phyloP scores from a whole-genome alignment of 2,113 vertebrate genomes.

The Austrofundulus limnaeus region DNA sequence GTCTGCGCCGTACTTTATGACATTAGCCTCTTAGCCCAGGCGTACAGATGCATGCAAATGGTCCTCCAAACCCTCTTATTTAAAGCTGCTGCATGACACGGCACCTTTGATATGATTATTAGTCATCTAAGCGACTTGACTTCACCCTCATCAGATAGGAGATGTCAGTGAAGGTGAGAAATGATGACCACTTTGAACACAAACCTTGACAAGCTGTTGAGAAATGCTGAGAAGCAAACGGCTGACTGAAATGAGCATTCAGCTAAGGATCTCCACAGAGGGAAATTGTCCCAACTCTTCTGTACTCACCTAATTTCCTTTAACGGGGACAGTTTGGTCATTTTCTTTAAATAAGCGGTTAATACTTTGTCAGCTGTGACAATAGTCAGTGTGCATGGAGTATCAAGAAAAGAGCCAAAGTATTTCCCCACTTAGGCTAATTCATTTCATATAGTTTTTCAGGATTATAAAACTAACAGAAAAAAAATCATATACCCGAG shows the following conservation, averaged over 20 bases:
- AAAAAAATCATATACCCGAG: no score
- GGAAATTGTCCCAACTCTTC: not conserved
- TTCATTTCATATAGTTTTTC: no score
- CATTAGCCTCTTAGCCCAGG: slow-evolving; percentile 98
- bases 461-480: no score
- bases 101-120: slow-evolving; percentile 99
- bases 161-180: slow-evolving; percentile 89
- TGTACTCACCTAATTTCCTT: not conserved
- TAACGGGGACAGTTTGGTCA: not conserved
- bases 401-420: no score
- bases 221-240: slow-evolving; percentile 33
- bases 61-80: slow-evolving; percentile 96
- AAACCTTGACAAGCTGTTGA: slow-evolving; percentile 78
- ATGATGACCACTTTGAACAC: slow-evolving; percentile 91
- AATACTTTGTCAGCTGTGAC: no score
- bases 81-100: slow-evolving; percentile 97
- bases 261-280: slow-evolving; percentile 16
- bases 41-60: slow-evolving; percentile 96
- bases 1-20: slow-evolving; percentile 93
- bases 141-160: slow-evolving; percentile 92
- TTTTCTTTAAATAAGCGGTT: no score
- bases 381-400: no score
- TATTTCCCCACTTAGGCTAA: no score
- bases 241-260: slow-evolving; percentile 30
- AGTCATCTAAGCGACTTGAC: slow-evolving; percentile 95